These are phyloP conservation scores for Ceratina calcarata DNA, from an alignment of 1,140 invertebrate species.

Conservation along the genomic window DNA sequence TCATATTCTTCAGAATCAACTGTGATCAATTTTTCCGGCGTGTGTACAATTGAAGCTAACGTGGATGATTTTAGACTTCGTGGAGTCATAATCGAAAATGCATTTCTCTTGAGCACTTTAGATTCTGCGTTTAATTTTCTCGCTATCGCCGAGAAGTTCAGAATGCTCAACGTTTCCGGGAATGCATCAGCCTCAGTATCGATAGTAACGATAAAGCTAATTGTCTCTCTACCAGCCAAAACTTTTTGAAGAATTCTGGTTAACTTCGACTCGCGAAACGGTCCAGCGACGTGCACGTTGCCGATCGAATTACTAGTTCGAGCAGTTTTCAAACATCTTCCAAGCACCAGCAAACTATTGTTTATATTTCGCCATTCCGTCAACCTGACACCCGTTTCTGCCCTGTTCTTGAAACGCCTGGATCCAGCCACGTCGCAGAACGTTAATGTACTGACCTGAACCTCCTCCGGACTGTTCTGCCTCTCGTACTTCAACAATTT, in stretches of 20 bases:
- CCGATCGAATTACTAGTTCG: constrained; percentile 74
- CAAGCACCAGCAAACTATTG: constrained; percentile 90
- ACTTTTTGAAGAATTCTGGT: constrained; percentile 80
- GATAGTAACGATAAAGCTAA: constrained; percentile 90
- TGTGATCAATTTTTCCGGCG: background rate
- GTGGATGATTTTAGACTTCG: background rate
- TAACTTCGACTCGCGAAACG: constrained; percentile 88
- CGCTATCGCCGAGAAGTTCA: constrained; percentile 85
- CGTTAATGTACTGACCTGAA: constrained; percentile 79
- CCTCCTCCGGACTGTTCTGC: constrained; percentile 55
- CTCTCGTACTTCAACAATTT: constrained; percentile 82
- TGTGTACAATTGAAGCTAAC: background rate
- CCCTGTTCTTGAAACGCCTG: constrained; percentile 88
- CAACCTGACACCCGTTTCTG: constrained; percentile 86
- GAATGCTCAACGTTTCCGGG: constrained; percentile 88
- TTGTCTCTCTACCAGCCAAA: constrained; percentile 84
- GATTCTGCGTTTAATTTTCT: constrained; percentile 72
- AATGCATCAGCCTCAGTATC: constrained; percentile 83
- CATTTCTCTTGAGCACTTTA: constrained; percentile 33
- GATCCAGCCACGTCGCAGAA: constrained; percentile 95
- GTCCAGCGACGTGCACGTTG: constrained; percentile 67
- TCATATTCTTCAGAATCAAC: background rate
- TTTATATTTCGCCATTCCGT: constrained; percentile 94
- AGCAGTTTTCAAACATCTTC: constrained; percentile 86
- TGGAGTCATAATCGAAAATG: background rate